These are phyloP conservation scores for Pseudococcus jackbeardsleyi DNA, from an alignment of 2,888 invertebrate genomes.

Conservation along the genomic window DNA sequence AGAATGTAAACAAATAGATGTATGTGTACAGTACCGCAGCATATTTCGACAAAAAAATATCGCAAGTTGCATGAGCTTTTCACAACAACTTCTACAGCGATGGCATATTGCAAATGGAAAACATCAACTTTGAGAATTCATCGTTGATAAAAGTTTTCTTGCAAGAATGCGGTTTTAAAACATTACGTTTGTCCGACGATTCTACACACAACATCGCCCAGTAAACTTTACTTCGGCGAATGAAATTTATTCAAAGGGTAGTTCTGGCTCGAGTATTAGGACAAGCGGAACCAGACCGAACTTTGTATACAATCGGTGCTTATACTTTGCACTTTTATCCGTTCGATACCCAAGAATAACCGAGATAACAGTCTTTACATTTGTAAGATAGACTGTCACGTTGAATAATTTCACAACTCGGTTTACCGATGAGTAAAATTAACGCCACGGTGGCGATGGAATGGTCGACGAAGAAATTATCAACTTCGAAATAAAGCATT, in stretches of 20 bases:
- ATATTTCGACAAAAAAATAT: neutral
- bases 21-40: neutral
- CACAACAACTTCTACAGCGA: neutral
- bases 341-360: neutral
- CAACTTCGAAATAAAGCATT: neutral
- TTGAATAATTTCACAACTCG: neutral
- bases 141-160: slow-evolving; percentile 18
- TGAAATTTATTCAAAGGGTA: slow-evolving; percentile 44
- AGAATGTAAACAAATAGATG: neutral
- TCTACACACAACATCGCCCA: neutral
- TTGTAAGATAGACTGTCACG: neutral
- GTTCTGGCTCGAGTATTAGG: neutral
- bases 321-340: slow-evolving; percentile 28
- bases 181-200: neutral
- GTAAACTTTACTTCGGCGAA: neutral
- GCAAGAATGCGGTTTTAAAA: slow-evolving; percentile 40
- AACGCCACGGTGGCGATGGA: neutral
- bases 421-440: neutral
- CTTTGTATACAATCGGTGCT: slow-evolving; percentile 28
- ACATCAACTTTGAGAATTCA: slow-evolving; percentile 38
- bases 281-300: slow-evolving; percentile 10
- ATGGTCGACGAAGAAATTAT: neutral
- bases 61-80: slow-evolving; percentile 5
- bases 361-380: slow-evolving; percentile 15
- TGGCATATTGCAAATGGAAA: slow-evolving; percentile 39